Evolutionary conservation across 1,140 invertebrate genomes (phyloP).

Genomic region (Dicyema japonicum): DNA sequence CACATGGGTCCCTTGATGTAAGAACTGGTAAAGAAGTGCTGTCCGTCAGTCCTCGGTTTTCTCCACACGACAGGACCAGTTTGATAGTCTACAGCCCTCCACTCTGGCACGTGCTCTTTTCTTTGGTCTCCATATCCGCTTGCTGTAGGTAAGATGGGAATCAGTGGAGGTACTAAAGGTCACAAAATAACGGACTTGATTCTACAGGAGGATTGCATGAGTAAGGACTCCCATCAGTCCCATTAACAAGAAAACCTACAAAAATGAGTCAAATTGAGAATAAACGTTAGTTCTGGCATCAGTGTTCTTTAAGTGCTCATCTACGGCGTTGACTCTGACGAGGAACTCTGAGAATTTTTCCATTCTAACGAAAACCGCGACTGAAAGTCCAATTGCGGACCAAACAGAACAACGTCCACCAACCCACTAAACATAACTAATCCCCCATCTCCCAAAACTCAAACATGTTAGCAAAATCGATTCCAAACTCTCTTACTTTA

Average conservation of each 20-base stretch:
- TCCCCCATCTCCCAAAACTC: slow-evolving; percentile 62
- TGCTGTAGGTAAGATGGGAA: slow-evolving; percentile 99
- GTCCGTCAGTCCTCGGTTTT: slow-evolving; percentile 95
- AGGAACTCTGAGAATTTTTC: slow-evolving; percentile 72
- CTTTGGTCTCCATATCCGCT: slow-evolving; percentile 98
- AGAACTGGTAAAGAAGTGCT: slow-evolving; percentile 80
- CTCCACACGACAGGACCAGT: slow-evolving; percentile 77
- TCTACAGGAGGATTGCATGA: slow-evolving; percentile 74
- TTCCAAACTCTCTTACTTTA: slow-evolving; percentile 79
- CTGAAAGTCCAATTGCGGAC: slow-evolving; percentile 88
- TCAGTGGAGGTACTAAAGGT: slow-evolving; percentile 56
- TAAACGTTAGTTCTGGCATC: background rate
- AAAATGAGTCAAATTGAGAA: background rate
- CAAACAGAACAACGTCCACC: slow-evolving; percentile 83
- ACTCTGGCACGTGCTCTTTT: slow-evolving; percentile 50
- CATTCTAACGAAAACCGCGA: slow-evolving; percentile 52
- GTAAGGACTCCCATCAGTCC: slow-evolving; percentile 75
- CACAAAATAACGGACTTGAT: slow-evolving; percentile 22
- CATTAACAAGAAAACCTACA: slow-evolving; percentile 69
- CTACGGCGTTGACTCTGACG: slow-evolving; percentile 59
- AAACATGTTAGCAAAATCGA: slow-evolving; percentile 86
- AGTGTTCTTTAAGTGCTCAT: slow-evolving; percentile 48
- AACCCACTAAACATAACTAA: slow-evolving; percentile 49
- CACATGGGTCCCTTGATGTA: slow-evolving; percentile 49
- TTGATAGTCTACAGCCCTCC: slow-evolving; percentile 38